Evolutionary conservation across 2,113 vertebrate genomes (phyloP), one percentile per base, ranked within the genome.

Genomic region (Mesoclemmys tuberculata): DNA sequence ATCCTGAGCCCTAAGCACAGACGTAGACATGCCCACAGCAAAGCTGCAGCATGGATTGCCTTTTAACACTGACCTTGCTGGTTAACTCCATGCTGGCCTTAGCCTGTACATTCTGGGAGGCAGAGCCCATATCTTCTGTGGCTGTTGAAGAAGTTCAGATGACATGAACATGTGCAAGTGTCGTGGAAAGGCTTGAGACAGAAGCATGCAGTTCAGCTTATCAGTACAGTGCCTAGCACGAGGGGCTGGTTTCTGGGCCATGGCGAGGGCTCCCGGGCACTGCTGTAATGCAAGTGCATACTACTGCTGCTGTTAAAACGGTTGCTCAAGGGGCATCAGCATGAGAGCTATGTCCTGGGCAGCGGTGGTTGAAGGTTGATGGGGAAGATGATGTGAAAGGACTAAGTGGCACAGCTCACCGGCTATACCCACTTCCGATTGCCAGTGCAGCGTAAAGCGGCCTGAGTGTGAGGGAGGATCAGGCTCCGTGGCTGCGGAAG

Each of bases 381-480:
- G 80, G 10, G 10, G 12, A 93, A 91, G 68, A 18, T 29, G 24
- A 86, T 93, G 54, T 80, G n/a, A 79, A 85, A 81, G 68, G 3
- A 90, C 22, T 85, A 87, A 75, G 21, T 27, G 94, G 74, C 35
- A 88, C 75, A 58, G 21, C 87, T 96, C 93, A 51, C 46, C 90
- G 80, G 85, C 29, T 96, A 90, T 90, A 71, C 27, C 41, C 82
- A 68, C 13, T 24, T 92, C 86, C 80, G 9, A 61, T 68, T 22
- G 19, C 46, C 81, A 41, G 29, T 21, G 24, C 55, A 77, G 38
- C 49, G 87, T 86, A 90, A 85, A 80, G 75, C n/a, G 82, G 80
- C 55, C 41, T 83, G 6, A 21, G 54, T 92, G 49, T 85, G 91
- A 96, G 94, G 91, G 84, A 91, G 89, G 55, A 56, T 93, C 88